Base-by-base conservation (phyloP, 2,888 invertebrate species). In the Acleris holmiana region DNA sequence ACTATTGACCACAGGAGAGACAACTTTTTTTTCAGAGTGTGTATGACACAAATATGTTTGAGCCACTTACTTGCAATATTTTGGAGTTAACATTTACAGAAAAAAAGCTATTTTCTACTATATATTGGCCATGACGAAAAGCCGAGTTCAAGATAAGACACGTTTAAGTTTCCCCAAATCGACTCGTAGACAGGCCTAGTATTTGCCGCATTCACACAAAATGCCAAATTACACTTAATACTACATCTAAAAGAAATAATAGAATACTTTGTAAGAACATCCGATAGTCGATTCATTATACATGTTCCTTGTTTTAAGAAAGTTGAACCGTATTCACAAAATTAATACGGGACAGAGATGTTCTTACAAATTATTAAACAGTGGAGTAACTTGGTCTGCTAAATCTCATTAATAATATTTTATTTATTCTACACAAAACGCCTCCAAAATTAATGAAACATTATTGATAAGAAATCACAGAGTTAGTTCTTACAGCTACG, bases 391-490 rank as follows among this genome's bases (percentile, higher is more conserved):
- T 54, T 49, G 40, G 21, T 18, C 47, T 23, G 17, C 41, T 50
- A 46, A 50, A 56, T 48, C 57, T 65, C 65, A 64, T 64, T 57
- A 53, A 61, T 55, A 67, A 67, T 67, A 67, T 61, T 61, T 48
- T 50, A 55, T 61, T 48, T 50, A 55, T 46, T 4, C 0, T 29
- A 29, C 29, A 29, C 44, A 49, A 19, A 41, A 63, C 40, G 48
- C 40, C 29, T 41, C 21, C 29, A 65, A 53, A 59, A 65, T 44
- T 40, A 49, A 51, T 47, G 44, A 59, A 68, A 68, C 40, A 59
- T 68, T 67, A 68, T 67, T 64, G 41, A 65, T 67, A 68, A 68
- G 59, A 62, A 55, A 59, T 62, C 60, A 66, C 59, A 66, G 58
- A 62, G 64, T 53, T 51, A 21, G 50, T 47, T 40, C 57, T 58